Evolutionary conservation across 2,888 invertebrate genomes (phyloP).

Genomic region (Lepetodrilus schrolli): DNA sequence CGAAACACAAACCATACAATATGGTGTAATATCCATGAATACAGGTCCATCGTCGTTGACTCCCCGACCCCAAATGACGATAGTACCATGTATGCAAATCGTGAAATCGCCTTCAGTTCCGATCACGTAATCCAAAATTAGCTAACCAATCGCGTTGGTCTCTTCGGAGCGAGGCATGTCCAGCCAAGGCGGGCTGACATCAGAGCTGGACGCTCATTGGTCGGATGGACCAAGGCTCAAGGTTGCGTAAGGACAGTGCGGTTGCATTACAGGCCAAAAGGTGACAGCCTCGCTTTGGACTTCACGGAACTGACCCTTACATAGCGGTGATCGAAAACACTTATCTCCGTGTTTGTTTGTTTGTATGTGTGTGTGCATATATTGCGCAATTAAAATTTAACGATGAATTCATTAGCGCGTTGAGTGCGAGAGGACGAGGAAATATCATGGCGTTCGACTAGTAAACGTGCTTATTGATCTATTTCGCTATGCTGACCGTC

Average conservation of each 20-base stretch:
- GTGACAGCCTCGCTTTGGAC: conserved; percentile 49
- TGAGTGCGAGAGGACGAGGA: not conserved
- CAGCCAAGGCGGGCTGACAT: conserved; percentile 35
- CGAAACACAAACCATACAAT: conserved; percentile 10
- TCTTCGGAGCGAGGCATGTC: conserved; percentile 44
- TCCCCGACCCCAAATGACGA: conserved; percentile 39
- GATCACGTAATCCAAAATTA: conserved; percentile 62
- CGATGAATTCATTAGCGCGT: not conserved
- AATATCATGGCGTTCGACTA: no score
- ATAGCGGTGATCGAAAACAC: not conserved
- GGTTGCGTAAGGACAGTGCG: conserved; percentile 57
- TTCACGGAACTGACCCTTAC: conserved; percentile 30
- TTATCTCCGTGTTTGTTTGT: no score
- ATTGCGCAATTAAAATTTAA: conserved; percentile 19
- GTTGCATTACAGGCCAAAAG: conserved; percentile 42
- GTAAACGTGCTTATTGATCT: no score
- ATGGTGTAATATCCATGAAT: conserved; percentile 23
- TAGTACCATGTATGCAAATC: conserved; percentile 30
- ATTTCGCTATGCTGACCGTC: not conserved
- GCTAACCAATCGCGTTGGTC: conserved; percentile 58
- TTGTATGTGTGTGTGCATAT: not conserved
- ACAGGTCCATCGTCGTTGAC: conserved; percentile 29
- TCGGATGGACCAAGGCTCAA: conserved; percentile 40
- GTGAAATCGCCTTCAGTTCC: conserved; percentile 29
- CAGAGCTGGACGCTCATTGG: conserved; percentile 44